Evolutionary conservation across 2,113 vertebrate species (phyloP), one percentile per base, ranked within the genome.

Genomic region (Charina bottae): DNA sequence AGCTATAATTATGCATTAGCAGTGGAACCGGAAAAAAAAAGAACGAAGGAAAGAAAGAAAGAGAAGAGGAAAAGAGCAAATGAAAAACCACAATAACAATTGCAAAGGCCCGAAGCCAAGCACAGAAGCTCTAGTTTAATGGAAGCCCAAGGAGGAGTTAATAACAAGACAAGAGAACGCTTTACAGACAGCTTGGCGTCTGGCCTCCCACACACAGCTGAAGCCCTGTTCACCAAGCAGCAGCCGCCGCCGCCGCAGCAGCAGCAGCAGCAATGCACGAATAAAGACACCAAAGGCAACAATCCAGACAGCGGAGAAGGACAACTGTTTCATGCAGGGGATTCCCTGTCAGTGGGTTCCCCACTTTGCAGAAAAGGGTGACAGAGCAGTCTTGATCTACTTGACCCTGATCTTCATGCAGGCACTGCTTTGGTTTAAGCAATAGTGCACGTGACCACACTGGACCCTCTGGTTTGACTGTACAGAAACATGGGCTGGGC

Each of bases 161-260:
- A 97, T 97, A 97, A 97, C 96, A 96, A 96, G 96, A 92, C 95
- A 6, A 94, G 95, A 92, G 90, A 84, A 95, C 93, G 93, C 90
- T 95, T 94, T 94, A 96, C 96, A 97, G 96, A 97, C 96, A 96
- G 96, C 55, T 95, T 96, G 96, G 96, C 96, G 96, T 97, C 96
- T 94, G 95, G 95, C 95, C 96, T 96, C 96, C 96, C 96, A 97
- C 96, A 96, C 96, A 93, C 90, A 93, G 91, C 92, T 87, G 78
- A 85, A 93, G 92, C 95, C 93, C 84, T 94, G 10, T 93, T 93
- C 93, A 88, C 93, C 55, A 62, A 84, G 5, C 94, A n/a, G 90
- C 93, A 49, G 54, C 84, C 64, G 2, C n/a, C n/a, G n/a, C n/a
- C n/a, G n/a, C n/a, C n/a, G 5, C 94, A n/a, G 90, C 93, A 49